These are phyloP conservation scores for Uropsilus gracilis DNA, from an alignment of 2,113 vertebrate species.

Conservation along the genomic window DNA sequence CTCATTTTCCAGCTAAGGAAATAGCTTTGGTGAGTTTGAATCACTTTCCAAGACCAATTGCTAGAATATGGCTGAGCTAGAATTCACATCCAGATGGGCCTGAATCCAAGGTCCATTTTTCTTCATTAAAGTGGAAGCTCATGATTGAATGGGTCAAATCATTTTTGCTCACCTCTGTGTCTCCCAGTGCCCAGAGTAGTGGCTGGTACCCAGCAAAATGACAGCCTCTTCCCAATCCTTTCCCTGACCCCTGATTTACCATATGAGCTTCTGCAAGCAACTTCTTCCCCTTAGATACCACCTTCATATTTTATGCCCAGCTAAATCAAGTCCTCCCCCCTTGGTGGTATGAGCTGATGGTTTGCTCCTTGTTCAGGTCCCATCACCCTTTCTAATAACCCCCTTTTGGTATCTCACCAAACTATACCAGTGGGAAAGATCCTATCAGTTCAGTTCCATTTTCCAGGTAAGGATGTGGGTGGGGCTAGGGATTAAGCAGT, in stretches of 20 bases:
- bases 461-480: background rate
- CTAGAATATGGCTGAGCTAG: background rate
- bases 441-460: background rate
- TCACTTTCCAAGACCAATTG: background rate
- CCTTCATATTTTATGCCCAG: background rate
- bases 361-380: background rate
- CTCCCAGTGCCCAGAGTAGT: background rate
- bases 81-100: background rate
- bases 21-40: background rate
- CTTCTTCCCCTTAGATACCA: background rate
- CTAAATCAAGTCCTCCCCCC: background rate
- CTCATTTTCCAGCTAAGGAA: background rate
- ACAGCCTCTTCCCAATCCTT: background rate
- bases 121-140: background rate
- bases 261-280: background rate
- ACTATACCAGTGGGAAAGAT: background rate
- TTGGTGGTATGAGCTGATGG: background rate
- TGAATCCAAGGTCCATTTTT: background rate
- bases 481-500: background rate
- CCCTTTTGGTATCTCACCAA: background rate
- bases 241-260: background rate
- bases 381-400: background rate
- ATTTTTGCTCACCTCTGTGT: background rate
- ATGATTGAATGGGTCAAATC: background rate
- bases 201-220: background rate